A percentile compares a stretch with the other conserved stretches of the same genome.
Conservation (phyloP, 2,888 invertebrate species). For the Pedicia rivosa region DNA sequence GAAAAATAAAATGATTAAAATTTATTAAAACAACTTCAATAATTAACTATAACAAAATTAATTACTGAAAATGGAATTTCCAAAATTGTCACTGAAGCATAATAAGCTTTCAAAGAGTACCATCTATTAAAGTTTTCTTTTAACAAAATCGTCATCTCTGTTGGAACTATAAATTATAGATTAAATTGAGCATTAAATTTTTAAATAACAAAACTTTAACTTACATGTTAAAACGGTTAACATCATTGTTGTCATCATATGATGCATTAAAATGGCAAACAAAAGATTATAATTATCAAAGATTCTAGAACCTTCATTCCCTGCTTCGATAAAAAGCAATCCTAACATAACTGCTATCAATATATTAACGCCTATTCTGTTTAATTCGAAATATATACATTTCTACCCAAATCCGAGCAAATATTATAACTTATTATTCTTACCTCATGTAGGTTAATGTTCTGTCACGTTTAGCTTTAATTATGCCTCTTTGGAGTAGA, state of each 20-base stretch:
- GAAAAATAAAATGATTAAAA: conserved; percentile 17
- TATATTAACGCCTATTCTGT: conserved; percentile 52
- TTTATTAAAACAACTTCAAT: conserved; percentile 4
- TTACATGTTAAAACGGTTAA: conserved; percentile 72
- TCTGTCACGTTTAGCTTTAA: conserved; percentile 60
- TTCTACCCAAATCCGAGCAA: background rate
- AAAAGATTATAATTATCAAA: conserved; percentile 74
- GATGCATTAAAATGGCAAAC: conserved; percentile 84
- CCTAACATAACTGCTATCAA: conserved; percentile 63
- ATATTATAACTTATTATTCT: background rate
- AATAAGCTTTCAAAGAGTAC: conserved; percentile 75
- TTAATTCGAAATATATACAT: background rate
- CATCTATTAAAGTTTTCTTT: conserved; percentile 82
- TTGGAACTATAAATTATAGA: conserved; percentile 33
- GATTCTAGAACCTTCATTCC: conserved; percentile 59
- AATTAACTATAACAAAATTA: background rate
- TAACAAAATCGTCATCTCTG: conserved; percentile 61
- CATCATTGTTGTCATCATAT: conserved; percentile 88
- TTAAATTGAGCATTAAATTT: background rate
- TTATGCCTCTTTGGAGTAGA: conserved; percentile 49
- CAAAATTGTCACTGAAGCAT: conserved; percentile 54
- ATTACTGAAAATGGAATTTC: conserved; percentile 63
- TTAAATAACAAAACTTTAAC: conserved; percentile 20
- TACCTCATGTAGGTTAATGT: conserved; percentile 54
- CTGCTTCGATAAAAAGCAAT: conserved; percentile 54